Percentiles rank a stretch among this genome's conserved stretches.
These are phyloP conservation scores for Catonia carolina DNA, from an alignment of 2,888 invertebrate species.

Conservation along the genomic window DNA sequence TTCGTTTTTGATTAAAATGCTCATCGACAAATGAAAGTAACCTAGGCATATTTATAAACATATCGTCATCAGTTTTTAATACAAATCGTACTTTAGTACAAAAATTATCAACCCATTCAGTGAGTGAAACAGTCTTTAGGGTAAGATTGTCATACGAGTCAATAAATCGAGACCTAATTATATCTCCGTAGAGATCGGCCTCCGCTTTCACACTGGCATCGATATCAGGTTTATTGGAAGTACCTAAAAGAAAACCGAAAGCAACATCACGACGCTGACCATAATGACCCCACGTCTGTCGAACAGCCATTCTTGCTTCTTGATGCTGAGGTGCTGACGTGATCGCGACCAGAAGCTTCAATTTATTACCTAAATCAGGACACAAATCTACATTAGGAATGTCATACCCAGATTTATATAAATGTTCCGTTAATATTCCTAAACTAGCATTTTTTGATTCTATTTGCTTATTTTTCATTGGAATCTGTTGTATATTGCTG, in stretches of 20 bases:
- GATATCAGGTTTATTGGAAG: constrained; percentile 34
- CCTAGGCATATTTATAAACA: constrained; percentile 77
- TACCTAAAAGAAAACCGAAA: constrained; percentile 46
- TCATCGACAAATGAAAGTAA: constrained; percentile 59
- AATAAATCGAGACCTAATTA: constrained; percentile 63
- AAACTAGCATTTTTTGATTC: not conserved
- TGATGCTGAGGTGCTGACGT: constrained; percentile 68
- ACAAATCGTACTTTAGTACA: constrained; percentile 67
- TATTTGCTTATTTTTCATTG: too few relatives aligned
- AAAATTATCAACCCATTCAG: constrained; percentile 73
- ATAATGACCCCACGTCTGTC: constrained; percentile 75
- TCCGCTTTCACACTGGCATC: constrained; percentile 52
- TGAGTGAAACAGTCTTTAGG: constrained; percentile 71
- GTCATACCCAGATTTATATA: constrained; percentile 64
- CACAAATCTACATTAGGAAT: constrained; percentile 60
- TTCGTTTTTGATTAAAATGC: constrained; percentile 54
- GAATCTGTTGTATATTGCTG: constrained; percentile 26
- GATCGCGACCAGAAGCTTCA: constrained; percentile 46
- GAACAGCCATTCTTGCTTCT: constrained; percentile 63
- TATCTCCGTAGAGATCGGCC: constrained; percentile 66
- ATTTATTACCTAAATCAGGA: constrained; percentile 41
- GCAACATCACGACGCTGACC: constrained; percentile 51
- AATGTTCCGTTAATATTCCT: constrained; percentile 51
- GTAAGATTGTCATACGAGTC: constrained; percentile 79
- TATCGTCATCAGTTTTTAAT: constrained; percentile 82